A percentile compares a stretch with the other conserved stretches of the same genome.
Conservation (phyloP, 1,140 invertebrate species). For the Ptiloglossa arizonensis region DNA sequence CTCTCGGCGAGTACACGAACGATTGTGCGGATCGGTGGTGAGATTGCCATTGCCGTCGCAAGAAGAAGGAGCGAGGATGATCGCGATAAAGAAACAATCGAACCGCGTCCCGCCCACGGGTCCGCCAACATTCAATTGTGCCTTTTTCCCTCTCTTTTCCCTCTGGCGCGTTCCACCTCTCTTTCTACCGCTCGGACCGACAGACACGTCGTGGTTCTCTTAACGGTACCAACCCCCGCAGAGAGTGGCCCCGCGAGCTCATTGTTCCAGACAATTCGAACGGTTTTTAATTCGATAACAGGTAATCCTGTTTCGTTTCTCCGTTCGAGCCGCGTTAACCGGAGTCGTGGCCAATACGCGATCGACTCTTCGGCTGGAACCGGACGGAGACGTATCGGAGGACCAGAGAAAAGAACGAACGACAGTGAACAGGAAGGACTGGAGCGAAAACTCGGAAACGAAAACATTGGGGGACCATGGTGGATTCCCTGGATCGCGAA, state of each 20-base stretch:
- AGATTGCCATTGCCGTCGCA: constrained; percentile 59
- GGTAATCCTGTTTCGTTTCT: constrained; percentile 1
- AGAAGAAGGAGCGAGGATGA: constrained; percentile 70
- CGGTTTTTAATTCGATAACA: constrained; percentile 22
- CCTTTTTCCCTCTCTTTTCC: constrained; percentile 53
- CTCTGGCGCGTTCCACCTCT: constrained; percentile 2
- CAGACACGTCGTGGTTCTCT: constrained; percentile 29
- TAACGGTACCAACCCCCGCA: constrained; percentile 52
- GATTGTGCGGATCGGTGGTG: constrained; percentile 62
- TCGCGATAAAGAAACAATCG: constrained; percentile 79
- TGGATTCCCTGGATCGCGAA: too few relatives aligned
- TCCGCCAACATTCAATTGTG: constrained; percentile 74
- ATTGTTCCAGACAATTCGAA: constrained; percentile 37
- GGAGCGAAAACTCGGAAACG: too few relatives aligned
- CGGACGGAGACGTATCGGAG: too few relatives aligned
- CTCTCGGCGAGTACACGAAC: constrained; percentile 39
- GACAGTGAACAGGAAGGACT: too few relatives aligned
- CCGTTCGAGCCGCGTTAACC: too few relatives aligned
- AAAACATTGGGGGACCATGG: too few relatives aligned
- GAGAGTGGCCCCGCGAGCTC: constrained; percentile 23
- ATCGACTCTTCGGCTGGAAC: too few relatives aligned
- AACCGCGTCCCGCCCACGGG: constrained; percentile 70
- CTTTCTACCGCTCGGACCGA: constrained; percentile 8
- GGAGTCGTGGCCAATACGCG: too few relatives aligned
- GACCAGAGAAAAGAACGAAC: too few relatives aligned